phyloP scores from a whole-genome alignment of 2,797 vertebrate genomes.

The Mormyrus hasselquistii region DNA sequence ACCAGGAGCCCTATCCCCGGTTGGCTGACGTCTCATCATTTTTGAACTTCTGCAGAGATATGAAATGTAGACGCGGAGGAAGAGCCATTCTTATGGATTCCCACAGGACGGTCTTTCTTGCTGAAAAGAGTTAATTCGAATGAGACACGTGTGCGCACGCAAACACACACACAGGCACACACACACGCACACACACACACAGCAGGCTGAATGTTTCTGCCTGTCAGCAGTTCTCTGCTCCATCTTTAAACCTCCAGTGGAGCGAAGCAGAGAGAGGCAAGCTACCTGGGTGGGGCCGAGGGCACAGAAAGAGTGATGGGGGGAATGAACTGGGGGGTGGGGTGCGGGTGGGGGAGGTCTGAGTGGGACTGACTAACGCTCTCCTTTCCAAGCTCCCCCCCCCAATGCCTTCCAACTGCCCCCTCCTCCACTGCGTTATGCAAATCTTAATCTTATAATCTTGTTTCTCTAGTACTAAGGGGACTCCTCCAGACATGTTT shows the following conservation, averaged over 20 bases:
- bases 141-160: neutral
- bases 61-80: neutral
- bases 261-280: conserved; percentile 29
- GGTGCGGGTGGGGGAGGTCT: neutral
- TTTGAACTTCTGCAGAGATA: neutral
- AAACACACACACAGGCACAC: no score
- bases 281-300: neutral
- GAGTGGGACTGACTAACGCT: neutral
- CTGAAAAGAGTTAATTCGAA: neutral
- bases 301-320: neutral
- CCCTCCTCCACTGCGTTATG: conserved; percentile 28
- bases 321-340: neutral
- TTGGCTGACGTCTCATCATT: neutral
- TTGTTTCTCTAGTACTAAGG: conserved; percentile 25
- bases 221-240: conserved; percentile 40
- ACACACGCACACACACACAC: neutral
- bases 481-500: neutral
- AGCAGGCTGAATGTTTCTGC: conserved; percentile 40
- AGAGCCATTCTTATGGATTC: neutral
- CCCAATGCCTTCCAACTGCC: neutral
- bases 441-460: conserved; percentile 37
- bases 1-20: no score
- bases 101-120: neutral
- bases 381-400: neutral
- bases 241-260: conserved; percentile 34